Conservation (phyloP, 2,888 invertebrate genomes). For the Oxyscelio sp. region DNA sequence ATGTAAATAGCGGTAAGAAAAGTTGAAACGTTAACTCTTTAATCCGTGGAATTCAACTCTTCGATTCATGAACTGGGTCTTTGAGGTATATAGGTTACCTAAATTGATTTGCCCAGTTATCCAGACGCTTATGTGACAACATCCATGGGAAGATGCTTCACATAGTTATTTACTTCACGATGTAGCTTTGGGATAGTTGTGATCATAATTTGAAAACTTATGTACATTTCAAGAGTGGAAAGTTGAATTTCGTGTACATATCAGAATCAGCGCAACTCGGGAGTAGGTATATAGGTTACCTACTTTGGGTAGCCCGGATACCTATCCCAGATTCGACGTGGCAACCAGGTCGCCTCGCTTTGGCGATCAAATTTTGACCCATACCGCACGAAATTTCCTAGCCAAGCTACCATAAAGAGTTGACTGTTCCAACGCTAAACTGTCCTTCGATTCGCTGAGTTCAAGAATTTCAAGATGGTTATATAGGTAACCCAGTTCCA, state of each 20-base stretch:
- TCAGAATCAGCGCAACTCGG: conserved; percentile 18
- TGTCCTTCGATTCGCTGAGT: not conserved
- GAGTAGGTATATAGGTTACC: conserved; percentile 52
- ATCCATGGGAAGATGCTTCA: not conserved
- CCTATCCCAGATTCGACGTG: not conserved
- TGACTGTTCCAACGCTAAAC: not conserved
- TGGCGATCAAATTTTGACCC: not conserved
- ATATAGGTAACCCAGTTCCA: not conserved
- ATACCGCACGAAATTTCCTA: too few relatives aligned
- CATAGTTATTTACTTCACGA: not conserved
- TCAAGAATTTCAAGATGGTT: not conserved
- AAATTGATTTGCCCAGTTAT: not conserved
- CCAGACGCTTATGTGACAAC: not conserved
- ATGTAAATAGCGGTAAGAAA: not conserved
- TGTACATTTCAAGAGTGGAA: not conserved
- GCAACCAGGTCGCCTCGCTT: not conserved
- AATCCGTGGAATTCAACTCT: not conserved
- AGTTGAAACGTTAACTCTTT: not conserved
- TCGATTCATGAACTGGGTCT: not conserved
- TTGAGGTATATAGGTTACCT: conserved; percentile 33
- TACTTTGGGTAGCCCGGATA: conserved; percentile 27
- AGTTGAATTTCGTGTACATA: conserved; percentile 11
- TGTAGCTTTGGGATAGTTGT: not conserved
- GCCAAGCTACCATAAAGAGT: not conserved
- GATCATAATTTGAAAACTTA: not conserved